A percentile compares a stretch with the other conserved stretches of the same genome.
These are phyloP conservation scores for Podargus strigoides DNA, from an alignment of 2,797 vertebrate species.

Conservation along the genomic window DNA sequence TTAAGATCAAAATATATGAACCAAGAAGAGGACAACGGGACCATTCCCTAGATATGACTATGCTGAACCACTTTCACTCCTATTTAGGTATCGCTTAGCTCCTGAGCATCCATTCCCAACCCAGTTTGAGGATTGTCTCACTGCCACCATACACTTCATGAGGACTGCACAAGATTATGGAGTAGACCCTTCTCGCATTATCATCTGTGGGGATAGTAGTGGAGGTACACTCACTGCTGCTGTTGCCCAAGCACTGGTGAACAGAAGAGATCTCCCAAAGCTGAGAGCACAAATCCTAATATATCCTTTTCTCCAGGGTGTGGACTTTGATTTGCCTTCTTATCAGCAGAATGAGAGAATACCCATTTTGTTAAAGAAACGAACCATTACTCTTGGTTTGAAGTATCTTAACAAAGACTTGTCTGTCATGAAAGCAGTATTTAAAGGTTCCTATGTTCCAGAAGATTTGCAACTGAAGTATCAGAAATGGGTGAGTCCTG, in stretches of 20 bases:
- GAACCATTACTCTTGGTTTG: slow-evolving; percentile 62
- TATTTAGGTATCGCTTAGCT: slow-evolving; percentile 75
- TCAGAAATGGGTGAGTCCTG: slow-evolving; percentile 76
- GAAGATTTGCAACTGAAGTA: slow-evolving; percentile 69
- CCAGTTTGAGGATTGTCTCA: slow-evolving; percentile 75
- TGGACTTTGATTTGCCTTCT: slow-evolving; percentile 84
- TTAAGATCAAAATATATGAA: neutral
- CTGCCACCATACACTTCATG: slow-evolving; percentile 79
- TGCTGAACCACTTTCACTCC: neutral
- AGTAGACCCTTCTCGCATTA: slow-evolving; percentile 75
- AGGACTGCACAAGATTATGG: slow-evolving; percentile 75
- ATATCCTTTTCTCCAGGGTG: slow-evolving; percentile 78
- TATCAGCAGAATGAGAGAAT: slow-evolving; percentile 80
- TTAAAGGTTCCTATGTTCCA: slow-evolving; percentile 74
- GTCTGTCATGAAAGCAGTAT: slow-evolving; percentile 4
- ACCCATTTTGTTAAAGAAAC: slow-evolving; percentile 73
- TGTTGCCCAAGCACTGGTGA: slow-evolving; percentile 72
- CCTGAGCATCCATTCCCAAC: slow-evolving; percentile 79
- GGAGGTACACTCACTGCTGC: slow-evolving; percentile 77
- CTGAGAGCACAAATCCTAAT: slow-evolving; percentile 84
- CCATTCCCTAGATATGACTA: neutral
- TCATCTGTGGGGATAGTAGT: slow-evolving; percentile 82
- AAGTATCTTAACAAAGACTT: slow-evolving; percentile 70
- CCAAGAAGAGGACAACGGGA: rapidly evolving
- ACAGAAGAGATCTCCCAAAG: slow-evolving; percentile 72